phyloP scores from a whole-genome alignment of 1,140 invertebrate genomes.

The Oncopeltus fasciatus region DNA sequence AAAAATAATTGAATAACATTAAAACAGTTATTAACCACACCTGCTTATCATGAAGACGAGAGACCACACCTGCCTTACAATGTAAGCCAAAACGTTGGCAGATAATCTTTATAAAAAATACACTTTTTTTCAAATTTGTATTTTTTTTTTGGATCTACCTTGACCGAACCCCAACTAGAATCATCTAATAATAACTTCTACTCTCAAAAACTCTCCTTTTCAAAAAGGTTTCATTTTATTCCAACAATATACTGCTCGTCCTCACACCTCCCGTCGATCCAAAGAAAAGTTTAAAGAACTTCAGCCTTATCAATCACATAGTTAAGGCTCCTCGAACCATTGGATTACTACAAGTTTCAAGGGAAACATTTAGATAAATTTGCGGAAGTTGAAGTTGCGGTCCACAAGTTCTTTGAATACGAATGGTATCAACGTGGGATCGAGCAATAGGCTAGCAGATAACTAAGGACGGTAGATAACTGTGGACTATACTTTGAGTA shows the following conservation, averaged over 20 bases:
- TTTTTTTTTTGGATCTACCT: too few species aligned
- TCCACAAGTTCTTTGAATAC: background rate
- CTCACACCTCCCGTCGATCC: background rate
- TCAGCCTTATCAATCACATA: background rate
- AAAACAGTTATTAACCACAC: too few species aligned
- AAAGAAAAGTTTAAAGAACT: background rate
- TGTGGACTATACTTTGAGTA: background rate
- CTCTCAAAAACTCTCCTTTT: too few species aligned
- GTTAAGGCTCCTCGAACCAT: background rate
- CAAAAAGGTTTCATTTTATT: too few species aligned
- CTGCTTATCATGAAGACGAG: too few species aligned
- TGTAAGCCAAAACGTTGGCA: too few species aligned
- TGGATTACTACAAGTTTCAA: background rate
- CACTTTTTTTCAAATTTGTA: too few species aligned
- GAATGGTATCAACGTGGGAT: conserved; percentile 3
- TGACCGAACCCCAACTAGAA: too few species aligned
- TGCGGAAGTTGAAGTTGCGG: background rate
- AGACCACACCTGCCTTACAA: too few species aligned
- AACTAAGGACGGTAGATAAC: background rate
- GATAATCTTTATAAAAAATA: too few species aligned
- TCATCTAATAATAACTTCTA: too few species aligned
- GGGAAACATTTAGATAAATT: background rate
- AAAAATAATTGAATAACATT: too few species aligned
- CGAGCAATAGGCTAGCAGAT: background rate
- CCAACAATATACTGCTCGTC: background rate